Evolutionary conservation across 2,888 invertebrate genomes (phyloP).

Genomic region (Amphimallon solstitiale): DNA sequence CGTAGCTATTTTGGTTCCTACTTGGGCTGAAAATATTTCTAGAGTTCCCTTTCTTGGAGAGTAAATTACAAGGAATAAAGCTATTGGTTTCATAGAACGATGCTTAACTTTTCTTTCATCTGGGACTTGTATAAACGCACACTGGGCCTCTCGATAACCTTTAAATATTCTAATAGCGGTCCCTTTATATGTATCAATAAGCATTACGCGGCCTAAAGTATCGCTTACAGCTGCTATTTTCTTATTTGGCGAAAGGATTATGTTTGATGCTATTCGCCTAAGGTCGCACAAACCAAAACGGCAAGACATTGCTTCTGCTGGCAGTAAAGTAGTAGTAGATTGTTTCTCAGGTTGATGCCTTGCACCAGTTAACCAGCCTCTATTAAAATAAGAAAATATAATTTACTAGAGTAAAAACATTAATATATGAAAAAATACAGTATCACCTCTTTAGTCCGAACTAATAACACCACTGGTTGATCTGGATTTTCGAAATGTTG

Average conservation of each 20-base stretch:
- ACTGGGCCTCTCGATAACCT: conserved; percentile 95
- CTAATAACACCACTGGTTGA: too few species aligned
- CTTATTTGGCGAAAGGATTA: conserved; percentile 83
- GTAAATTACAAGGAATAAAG: conserved; percentile 90
- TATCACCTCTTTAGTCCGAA: too few species aligned
- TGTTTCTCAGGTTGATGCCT: conserved; percentile 61
- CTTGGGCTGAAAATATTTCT: conserved; percentile 91
- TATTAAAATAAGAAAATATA: conserved; percentile 48
- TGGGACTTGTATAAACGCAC: conserved; percentile 88
- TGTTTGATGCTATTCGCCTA: conserved; percentile 76
- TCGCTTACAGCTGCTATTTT: conserved; percentile 85
- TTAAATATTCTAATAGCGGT: conserved; percentile 89
- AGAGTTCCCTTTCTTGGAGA: conserved; percentile 91
- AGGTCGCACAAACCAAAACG: conserved; percentile 86
- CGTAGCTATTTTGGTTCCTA: conserved; percentile 87
- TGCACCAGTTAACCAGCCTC: conserved; percentile 68
- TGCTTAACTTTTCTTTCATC: conserved; percentile 67
- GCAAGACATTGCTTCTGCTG: conserved; percentile 78
- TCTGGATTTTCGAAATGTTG: too few species aligned
- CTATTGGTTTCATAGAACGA: conserved; percentile 64
- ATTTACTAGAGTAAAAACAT: neutral
- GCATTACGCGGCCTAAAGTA: conserved; percentile 85
- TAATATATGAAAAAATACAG: too few species aligned
- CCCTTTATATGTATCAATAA: conserved; percentile 85
- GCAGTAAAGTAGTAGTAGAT: conserved; percentile 64